Base-by-base conservation (phyloP, 2,113 vertebrate genomes). In the Phycodurus eques region DNA sequence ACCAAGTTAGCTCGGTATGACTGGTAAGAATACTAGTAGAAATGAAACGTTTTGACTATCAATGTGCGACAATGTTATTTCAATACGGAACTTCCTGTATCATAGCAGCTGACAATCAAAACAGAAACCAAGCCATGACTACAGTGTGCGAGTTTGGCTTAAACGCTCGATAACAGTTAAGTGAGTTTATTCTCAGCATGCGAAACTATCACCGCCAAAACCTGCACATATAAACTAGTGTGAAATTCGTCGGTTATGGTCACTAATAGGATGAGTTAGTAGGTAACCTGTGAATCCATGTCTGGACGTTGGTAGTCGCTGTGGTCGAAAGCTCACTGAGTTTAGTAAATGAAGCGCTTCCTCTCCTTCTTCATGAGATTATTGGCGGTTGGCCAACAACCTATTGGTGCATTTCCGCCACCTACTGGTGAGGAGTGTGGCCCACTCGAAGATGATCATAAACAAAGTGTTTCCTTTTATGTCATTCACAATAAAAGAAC, bases 281-380 rank as follows among this genome's bases (percentile, higher is more conserved):
- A 33, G 35, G 35, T 39, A 83, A 90, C 89, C 86, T 80, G 86
- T 60, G 81, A 79, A 60, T 79, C 78, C 85, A 88, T 90, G 60
- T 6, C 12, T 39, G 19, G 7, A 73, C 47, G 8, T 2, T 62
- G 42, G 39, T 65, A 44, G 62, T 68, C 56, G 56, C 70, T 57
- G 12, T 47, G n/a, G 22, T 47, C 13, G 12, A 27, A 47, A 65
- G 42, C 13, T 8, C 59, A 39, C 35, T 5, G 35, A 35, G 4
- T 61, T 6, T 1, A 22, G 12, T 31, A 33, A 66, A 46, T 44
- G 5, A 27, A 7, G 59, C 3, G 35, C 44, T 46, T 12, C 44
- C 12, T 46, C 44, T 46, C 2, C 44, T 46, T 46, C 44, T 46
- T 46, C 44, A 9, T 46, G 44, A 13, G 13, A 46, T 12, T 46